Evolutionary conservation across 2,113 vertebrate species (phyloP).

Genomic region (Marcusenius ussheri): DNA sequence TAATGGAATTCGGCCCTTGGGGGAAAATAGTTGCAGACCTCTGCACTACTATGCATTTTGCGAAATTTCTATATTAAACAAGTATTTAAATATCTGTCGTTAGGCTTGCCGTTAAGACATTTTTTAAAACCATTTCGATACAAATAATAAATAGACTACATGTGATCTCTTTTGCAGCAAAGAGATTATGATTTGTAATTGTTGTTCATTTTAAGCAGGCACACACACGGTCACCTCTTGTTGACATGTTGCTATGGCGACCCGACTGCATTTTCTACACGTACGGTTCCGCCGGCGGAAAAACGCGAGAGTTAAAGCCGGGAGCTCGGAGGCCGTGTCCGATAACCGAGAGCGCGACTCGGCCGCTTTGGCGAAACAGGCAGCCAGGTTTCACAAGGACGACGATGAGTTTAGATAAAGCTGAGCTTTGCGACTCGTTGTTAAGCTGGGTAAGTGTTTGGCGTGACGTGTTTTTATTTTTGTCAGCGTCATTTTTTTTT

Average conservation of each 20-base stretch:
- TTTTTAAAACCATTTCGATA: not conserved
- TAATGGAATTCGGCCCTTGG: not conserved
- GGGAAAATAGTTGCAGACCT: not conserved
- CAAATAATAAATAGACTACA: not conserved
- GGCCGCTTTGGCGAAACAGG: not conserved
- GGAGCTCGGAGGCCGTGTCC: slow-evolving; percentile 6
- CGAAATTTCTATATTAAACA: not conserved
- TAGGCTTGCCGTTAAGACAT: not conserved
- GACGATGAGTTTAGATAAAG: slow-evolving; percentile 69
- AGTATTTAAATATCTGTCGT: not conserved
- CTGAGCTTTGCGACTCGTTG: slow-evolving; percentile 68
- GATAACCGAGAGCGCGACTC: not conserved
- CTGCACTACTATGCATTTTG: not conserved
- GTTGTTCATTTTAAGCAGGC: slow-evolving; percentile 4
- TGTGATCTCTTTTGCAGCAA: not conserved
- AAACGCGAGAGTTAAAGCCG: slow-evolving; percentile 20
- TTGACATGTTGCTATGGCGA: slow-evolving; percentile 9
- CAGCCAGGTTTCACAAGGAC: not conserved
- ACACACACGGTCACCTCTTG: not conserved
- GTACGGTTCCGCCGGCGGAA: not conserved
- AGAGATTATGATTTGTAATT: not conserved
- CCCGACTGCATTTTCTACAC: not conserved
- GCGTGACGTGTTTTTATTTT: slow-evolving; percentile 6
- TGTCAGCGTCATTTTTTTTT: not conserved
- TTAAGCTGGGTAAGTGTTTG: slow-evolving; percentile 72